Base-by-base conservation (phyloP, 2,888 invertebrate species). In the Agapostemon virescens region DNA sequence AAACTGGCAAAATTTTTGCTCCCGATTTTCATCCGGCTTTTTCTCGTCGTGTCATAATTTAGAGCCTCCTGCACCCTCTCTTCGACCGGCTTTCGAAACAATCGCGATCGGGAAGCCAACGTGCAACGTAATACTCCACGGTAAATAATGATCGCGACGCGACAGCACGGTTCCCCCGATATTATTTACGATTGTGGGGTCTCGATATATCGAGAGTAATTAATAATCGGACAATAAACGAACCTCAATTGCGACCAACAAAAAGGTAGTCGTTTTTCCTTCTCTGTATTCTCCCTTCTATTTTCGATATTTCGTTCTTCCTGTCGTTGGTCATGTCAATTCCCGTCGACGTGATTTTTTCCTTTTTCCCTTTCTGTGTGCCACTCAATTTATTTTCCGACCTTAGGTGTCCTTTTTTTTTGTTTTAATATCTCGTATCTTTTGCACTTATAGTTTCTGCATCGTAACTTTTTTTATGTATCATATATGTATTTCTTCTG, bases 151-250 rank as follows among this genome's bases (percentile, higher is more conserved):
- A 83, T 86, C 72, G 76, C 76, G 55, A 74, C 73, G 55, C 77
- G 84, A 79, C 77, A 76, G 73, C 45, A 61, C 74, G 63, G 63
- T 52, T 69, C 15, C 70, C 52, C 58, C 36, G 49, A 38, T 55
- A 73, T 83, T 86, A 86, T 86, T 85, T 86, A 86, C 69, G 83
- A 75, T 78, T 72, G 13, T 20, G 23, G 69, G 55, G 73, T 74
- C 72, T 61, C 74, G 81, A 85, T 84, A 77, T 81, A 84, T 86
- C 79, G 75, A 42, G 36, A 55, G 77, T 83, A 87, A 87, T 87
- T 87, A 86, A 87, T 87, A 87, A 87, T 82, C 80, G 79, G 78
- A 81, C 83, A 85, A 87, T 83, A 81, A 87, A 87, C 83, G 83
- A 77, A 84, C 82, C 77, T 77, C 81, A 77, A 85, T 85, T 55